Evolutionary conservation across 2,888 invertebrate genomes (phyloP).

Genomic region (Macropis europaea): DNA sequence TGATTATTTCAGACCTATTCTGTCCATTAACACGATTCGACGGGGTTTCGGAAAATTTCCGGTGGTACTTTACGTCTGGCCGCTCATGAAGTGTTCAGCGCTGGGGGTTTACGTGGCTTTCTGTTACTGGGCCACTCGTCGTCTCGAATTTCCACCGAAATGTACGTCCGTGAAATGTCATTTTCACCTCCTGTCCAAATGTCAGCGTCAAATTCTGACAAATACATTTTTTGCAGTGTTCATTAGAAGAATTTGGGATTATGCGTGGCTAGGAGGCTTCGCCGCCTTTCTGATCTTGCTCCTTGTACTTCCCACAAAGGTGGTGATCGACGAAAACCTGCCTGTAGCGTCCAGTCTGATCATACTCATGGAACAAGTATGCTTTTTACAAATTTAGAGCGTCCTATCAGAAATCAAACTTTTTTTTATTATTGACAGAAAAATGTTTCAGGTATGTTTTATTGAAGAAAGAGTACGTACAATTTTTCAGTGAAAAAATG

Average conservation of each 20-base stretch:
- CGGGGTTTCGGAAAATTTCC: slow-evolving; percentile 84
- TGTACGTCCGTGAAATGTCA: slow-evolving; percentile 68
- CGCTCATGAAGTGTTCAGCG: slow-evolving; percentile 80
- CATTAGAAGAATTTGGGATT: slow-evolving; percentile 77
- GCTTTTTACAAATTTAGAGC: slow-evolving; percentile 19
- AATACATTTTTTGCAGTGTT: slow-evolving; percentile 71
- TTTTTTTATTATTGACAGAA: neutral
- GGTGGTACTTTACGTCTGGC: slow-evolving; percentile 82
- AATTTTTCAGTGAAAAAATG: no score
- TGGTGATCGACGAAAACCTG: slow-evolving; percentile 79
- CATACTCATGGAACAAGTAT: slow-evolving; percentile 83
- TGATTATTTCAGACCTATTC: slow-evolving; percentile 78
- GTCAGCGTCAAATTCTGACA: neutral
- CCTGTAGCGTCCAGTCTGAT: slow-evolving; percentile 82
- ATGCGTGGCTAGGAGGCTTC: slow-evolving; percentile 73
- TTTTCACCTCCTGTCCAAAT: neutral
- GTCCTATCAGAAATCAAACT: neutral
- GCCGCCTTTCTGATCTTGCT: slow-evolving; percentile 77
- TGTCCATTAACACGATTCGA: slow-evolving; percentile 83
- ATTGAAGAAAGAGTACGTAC: no score
- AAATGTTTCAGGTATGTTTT: neutral
- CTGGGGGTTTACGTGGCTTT: slow-evolving; percentile 80
- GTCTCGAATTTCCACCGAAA: slow-evolving; percentile 69
- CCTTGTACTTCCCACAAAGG: slow-evolving; percentile 78
- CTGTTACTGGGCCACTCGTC: slow-evolving; percentile 80